A percentile compares a stretch with the other conserved stretches of the same genome.
Evolutionary conservation across 1,140 invertebrate genomes (phyloP).

Genomic region (Achroia grisella): DNA sequence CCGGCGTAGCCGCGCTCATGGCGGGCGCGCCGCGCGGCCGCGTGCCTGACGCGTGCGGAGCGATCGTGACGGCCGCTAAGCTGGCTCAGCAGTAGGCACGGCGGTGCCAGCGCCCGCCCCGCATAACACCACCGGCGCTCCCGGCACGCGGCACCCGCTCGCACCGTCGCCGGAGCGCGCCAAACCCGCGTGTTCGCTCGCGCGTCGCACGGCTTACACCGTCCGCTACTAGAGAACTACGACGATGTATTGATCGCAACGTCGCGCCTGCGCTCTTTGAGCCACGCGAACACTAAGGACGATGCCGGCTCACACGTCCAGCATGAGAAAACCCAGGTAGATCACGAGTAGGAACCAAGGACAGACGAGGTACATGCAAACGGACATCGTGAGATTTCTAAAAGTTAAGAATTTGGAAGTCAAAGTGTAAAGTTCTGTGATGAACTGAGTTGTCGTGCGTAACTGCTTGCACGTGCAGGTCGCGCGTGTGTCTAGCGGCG

Average conservation of each 20-base stretch:
- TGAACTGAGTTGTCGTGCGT: slow-evolving; percentile 21
- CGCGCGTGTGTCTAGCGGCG: slow-evolving; percentile 61
- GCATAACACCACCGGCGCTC: slow-evolving; percentile 56
- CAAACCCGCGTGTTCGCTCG: slow-evolving; percentile 39
- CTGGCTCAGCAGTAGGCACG: slow-evolving; percentile 21
- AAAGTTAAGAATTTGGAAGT: slow-evolving; percentile 13
- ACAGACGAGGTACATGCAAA: slow-evolving; percentile 71
- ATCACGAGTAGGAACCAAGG: slow-evolving; percentile 72
- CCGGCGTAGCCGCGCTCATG: slow-evolving; percentile 69
- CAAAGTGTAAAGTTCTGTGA: slow-evolving; percentile 33
- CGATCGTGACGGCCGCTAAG: slow-evolving; percentile 53
- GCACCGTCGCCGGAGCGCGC: slow-evolving; percentile 46
- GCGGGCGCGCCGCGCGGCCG: slow-evolving; percentile 60
- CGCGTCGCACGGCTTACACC: slow-evolving; percentile 32
- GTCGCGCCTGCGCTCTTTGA: slow-evolving; percentile 52
- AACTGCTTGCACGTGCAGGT: slow-evolving; percentile 46
- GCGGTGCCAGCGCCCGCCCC: slow-evolving; percentile 35
- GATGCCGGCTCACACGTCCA: slow-evolving; percentile 57
- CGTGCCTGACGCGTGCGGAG: slow-evolving; percentile 60
- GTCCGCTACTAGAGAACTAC: slow-evolving; percentile 19
- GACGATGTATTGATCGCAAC: slow-evolving; percentile 47
- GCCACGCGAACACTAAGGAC: slow-evolving; percentile 11
- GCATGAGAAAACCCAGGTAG: slow-evolving; percentile 69
- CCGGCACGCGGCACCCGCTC: slow-evolving; percentile 44
- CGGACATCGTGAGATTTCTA: slow-evolving; percentile 47